Evolutionary conservation across 2,113 vertebrate genomes (phyloP).

Genomic region (Microcebus griseorufus): DNA sequence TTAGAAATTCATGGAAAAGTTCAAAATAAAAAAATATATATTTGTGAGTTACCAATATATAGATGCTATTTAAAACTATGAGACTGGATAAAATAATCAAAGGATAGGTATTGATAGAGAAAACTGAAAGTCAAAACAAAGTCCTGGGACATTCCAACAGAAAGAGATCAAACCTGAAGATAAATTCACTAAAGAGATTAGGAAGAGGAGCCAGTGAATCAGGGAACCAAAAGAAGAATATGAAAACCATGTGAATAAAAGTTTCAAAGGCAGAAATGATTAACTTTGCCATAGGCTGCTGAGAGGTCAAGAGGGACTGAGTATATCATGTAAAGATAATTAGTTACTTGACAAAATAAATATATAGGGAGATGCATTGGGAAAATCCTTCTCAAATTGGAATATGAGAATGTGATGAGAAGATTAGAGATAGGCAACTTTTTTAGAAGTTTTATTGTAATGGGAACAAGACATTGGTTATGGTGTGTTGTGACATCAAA

Average conservation of each 20-base stretch:
- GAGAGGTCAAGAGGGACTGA: neutral
- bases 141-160: neutral
- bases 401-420: neutral
- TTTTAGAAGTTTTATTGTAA: neutral
- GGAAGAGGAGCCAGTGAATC: neutral
- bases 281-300: neutral
- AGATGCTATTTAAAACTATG: neutral
- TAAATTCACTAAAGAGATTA: neutral
- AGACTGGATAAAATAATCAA: neutral
- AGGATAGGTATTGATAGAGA: neutral
- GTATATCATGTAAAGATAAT: neutral
- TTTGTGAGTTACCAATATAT: neutral
- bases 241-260: neutral
- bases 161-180: neutral
- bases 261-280: neutral
- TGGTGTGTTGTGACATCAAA: neutral
- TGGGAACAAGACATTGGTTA: neutral
- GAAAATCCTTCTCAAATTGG: neutral
- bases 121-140: neutral
- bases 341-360: neutral
- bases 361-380: neutral
- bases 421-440: neutral
- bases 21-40: neutral
- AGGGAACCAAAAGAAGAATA: neutral
- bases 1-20: neutral